These are phyloP conservation scores for Jordanella pulchra DNA, from an alignment of 2,797 vertebrate species.

Conservation along the genomic window DNA sequence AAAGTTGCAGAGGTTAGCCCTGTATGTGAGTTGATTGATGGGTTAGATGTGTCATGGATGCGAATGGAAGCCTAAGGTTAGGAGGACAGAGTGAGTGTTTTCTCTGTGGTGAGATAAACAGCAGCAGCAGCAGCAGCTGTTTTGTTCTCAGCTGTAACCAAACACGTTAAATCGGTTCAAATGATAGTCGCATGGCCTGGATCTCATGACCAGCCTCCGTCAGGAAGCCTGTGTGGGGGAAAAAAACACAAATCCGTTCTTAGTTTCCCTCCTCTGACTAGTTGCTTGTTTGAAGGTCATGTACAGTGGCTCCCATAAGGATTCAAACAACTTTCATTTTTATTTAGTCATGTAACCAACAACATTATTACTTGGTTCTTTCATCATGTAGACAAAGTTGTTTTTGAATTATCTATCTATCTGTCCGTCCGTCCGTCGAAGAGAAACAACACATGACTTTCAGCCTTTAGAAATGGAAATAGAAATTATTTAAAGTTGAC, in stretches of 20 bases:
- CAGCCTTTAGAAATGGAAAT: not conserved
- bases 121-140: slow-evolving; percentile 42
- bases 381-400: not conserved
- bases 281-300: slow-evolving; percentile 16
- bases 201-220: slow-evolving; percentile 69
- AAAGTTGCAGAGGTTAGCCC: slow-evolving; percentile 19
- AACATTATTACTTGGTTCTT: not conserved
- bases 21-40: slow-evolving; percentile 45
- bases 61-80: slow-evolving; percentile 43
- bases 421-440: too few species aligned
- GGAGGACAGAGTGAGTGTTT: slow-evolving; percentile 18
- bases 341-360: not conserved
- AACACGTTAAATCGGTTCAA: slow-evolving; percentile 58
- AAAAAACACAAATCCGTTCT: slow-evolving; percentile 33
- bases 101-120: slow-evolving; percentile 40
- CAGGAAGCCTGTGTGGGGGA: slow-evolving; percentile 36
- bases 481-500: too few species aligned
- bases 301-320: not conserved
- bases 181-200: slow-evolving; percentile 70
- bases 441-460: not conserved
- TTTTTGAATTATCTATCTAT: too few species aligned
- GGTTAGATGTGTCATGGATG: slow-evolving; percentile 42
- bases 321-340: not conserved
- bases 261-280: slow-evolving; percentile 29
- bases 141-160: slow-evolving; percentile 57